Base-by-base conservation (phyloP, 2,113 vertebrate genomes). In the Dasyprocta punctata region DNA sequence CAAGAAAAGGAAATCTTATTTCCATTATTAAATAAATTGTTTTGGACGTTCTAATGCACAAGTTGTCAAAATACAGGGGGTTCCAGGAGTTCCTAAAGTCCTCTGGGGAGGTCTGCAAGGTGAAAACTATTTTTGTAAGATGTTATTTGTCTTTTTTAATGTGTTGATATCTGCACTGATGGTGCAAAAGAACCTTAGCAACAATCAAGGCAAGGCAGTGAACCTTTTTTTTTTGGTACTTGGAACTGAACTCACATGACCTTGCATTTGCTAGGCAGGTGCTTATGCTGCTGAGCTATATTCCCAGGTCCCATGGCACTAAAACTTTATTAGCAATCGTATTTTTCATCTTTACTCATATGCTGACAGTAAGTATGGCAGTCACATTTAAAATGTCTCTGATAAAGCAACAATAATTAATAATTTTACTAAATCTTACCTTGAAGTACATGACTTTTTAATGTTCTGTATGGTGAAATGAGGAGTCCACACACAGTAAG, bases 371-470 rank as follows among this genome's bases (percentile, higher is more conserved):
- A 47, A 81, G 58, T 95, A 95, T 12, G 47, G 67, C 67, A 63
- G n/a, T 65, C 69, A 95, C 33, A 84, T n/a, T 77, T 58, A 90
- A 36, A 85, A 14, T 4, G 44, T 56, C 71, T 80, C 75, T 28
- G 24, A 65, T 49, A 81, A 84, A 84, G 60, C 16, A 89, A 12
- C 19, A 61, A 87, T 54, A 82, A 77, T 65, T 41, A 67, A 85
- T 87, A 75, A 67, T 77, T 93, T 92, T 92, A 81, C 86, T 96
- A 89, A 75, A 36, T 54, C 49, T 89, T 58, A 93, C 38, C 56
- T 26, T 82, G 49, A 77, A 33, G n/a, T n/a, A 83, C 7, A 90
- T 28, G 41, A 3, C 30, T 91, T 89, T 91, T 71, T 38, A 88
- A 58, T 36, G 87, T 36, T 88, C 71, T 58, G 33, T 89, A 69